Evolutionary conservation across 2,888 invertebrate genomes (phyloP), one percentile per base, ranked within the genome.

Genomic region (Platynereis dumerilii): DNA sequence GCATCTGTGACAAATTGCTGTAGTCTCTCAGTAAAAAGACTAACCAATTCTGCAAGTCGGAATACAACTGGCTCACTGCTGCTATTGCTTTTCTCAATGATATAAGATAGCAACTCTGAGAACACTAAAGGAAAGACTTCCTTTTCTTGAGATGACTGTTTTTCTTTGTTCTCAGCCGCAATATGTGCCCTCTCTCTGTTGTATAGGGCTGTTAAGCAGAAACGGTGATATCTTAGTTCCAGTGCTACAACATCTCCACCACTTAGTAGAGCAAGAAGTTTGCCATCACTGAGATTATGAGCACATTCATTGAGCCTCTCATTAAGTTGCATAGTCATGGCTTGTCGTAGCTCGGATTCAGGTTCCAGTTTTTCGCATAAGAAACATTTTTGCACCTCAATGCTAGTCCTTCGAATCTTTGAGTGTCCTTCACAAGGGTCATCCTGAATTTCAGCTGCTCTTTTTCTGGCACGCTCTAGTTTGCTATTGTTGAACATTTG

Each of bases 241-340:
- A 12, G 55, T 55, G 55, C 55, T 24, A 55, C 55, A 2, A 55
- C 12, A 55, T 55, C 55, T 55, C 26, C 26, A n/a, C 34, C 58
- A 58, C 58, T 58, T 5, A 58, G 20, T 20, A 10, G 34, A 12
- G 58, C 42, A 10, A 42, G 26, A 58, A 58, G 58, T 24, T 34
- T 58, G 5, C 39, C 34, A 58, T 29, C 58, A 2, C 20, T 7
- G 3, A 58, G n/a, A 39, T 15, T 55, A 26, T 15, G 12, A 27
- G 55, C 55, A 24, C 55, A 55, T 15, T 27, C 7, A 15, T 10
- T 55, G 26, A 58, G 12, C n/a, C 55, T 55, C 28, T 55, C 55
- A 55, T 55, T 24, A 17, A 55, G 27, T 24, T 55, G 24, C 12
- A 55, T 15, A 26, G 55, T 26, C 26, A 24, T 27, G n/a, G 3